These are phyloP conservation scores for Tretioscincus oriximinensis DNA, from an alignment of 2,113 vertebrate genomes.

Conservation along the genomic window DNA sequence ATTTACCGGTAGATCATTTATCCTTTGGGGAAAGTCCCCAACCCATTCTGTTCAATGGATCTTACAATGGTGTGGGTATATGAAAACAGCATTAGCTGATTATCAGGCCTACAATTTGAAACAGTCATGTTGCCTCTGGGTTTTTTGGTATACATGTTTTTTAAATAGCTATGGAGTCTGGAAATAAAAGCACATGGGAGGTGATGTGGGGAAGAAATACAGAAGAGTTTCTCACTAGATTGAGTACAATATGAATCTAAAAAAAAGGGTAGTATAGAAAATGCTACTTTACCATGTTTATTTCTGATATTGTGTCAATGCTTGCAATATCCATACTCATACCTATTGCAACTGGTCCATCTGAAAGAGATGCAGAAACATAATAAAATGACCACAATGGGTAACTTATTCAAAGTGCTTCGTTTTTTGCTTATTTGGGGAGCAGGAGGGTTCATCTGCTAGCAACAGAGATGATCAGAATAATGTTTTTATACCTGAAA, in stretches of 20 bases:
- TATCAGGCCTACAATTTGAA: background rate
- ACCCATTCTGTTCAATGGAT: background rate
- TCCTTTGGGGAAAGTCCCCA: background rate
- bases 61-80: background rate
- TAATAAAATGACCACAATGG: background rate
- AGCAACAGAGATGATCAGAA: background rate
- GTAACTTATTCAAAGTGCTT: background rate
- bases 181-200: fast-evolving
- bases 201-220: background rate
- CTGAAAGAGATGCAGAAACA: constrained; percentile 60
- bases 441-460: too few relatives aligned
- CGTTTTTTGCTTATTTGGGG: background rate
- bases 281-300: constrained; percentile 83
- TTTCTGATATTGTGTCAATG: constrained; percentile 93
- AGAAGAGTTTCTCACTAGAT: background rate
- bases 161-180: background rate
- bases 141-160: background rate
- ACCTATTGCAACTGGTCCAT: constrained; percentile 87
- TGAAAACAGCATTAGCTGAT: background rate
- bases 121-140: background rate
- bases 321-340: constrained; percentile 94
- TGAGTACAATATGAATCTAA: background rate
- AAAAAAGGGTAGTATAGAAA: background rate
- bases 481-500: too few relatives aligned
- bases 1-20: background rate